phyloP scores from a whole-genome alignment of 2,113 vertebrate genomes.

The Notiomystis cincta region DNA sequence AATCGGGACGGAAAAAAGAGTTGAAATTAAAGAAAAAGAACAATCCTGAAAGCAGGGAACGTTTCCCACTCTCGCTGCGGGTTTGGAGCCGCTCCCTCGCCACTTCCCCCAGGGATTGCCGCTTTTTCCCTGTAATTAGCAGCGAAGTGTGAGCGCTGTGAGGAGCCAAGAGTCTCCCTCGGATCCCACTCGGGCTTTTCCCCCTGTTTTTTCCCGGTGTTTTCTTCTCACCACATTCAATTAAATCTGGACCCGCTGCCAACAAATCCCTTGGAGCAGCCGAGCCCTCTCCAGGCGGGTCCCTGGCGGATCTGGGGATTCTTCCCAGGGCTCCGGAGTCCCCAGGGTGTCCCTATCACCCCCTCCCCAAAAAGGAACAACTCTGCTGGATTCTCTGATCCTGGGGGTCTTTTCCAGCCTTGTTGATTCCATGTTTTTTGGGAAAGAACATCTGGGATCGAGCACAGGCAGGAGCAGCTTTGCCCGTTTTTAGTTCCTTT shows the following conservation, averaged over 20 bases:
- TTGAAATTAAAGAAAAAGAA: background rate
- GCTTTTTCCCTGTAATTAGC: slow-evolving; percentile 11
- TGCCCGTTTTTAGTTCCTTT: fast-evolving
- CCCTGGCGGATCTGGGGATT: background rate
- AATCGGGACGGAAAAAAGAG: no score
- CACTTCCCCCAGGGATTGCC: background rate
- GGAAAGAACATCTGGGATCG: fast-evolving
- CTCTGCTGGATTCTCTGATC: fast-evolving
- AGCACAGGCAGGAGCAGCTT: background rate
- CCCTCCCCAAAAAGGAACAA: fast-evolving
- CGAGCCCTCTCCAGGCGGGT: background rate
- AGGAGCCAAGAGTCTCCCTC: background rate
- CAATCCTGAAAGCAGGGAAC: background rate
- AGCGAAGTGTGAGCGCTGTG: background rate
- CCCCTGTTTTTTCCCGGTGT: background rate
- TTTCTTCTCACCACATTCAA: background rate
- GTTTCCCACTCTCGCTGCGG: background rate
- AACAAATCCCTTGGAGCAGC: background rate
- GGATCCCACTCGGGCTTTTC: background rate
- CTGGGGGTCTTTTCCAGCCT: background rate
- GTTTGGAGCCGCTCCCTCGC: background rate
- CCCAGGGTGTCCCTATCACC: background rate
- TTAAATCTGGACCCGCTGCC: background rate
- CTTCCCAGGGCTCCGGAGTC: fast-evolving
- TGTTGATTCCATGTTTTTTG: fast-evolving